Percentiles rank a stretch among this genome's conserved stretches.
Conservation (phyloP, 1,140 invertebrate genomes). For the Bombus impatiens region DNA sequence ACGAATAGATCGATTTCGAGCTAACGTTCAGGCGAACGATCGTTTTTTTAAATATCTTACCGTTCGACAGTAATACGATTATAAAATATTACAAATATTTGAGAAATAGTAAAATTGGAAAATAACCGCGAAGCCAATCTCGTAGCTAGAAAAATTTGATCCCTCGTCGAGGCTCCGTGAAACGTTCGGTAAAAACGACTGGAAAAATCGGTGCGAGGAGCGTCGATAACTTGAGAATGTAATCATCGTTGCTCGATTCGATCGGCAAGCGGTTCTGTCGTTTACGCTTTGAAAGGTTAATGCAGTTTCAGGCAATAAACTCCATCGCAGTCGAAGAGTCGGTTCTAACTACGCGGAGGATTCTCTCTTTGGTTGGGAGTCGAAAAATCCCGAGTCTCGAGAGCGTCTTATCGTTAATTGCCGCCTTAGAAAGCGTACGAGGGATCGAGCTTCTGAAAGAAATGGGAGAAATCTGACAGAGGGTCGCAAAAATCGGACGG, state of each 20-base stretch:
- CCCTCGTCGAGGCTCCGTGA: no score
- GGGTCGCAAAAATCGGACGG: conserved; percentile 4
- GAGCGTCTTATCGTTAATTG: conserved; percentile 48
- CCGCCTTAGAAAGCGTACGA: conserved; percentile 37
- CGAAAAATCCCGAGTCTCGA: conserved; percentile 27
- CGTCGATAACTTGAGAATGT: not conserved
- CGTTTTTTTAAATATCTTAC: no score
- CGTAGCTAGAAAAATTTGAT: no score
- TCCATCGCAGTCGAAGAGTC: not conserved
- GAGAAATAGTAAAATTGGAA: no score
- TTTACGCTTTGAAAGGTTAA: conserved; percentile 36
- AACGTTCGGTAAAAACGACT: no score
- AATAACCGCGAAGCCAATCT: no score
- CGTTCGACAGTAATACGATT: no score
- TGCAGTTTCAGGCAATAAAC: conserved; percentile 36
- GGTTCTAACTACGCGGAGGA: no score
- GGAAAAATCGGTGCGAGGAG: not conserved
- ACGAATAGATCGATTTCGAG: no score
- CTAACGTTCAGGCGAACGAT: no score
- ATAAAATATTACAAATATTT: no score
- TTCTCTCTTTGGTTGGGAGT: not conserved
- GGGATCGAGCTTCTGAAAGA: not conserved
- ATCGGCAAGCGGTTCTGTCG: conserved; percentile 9
- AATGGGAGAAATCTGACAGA: conserved; percentile 22
- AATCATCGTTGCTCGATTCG: conserved; percentile 2